Evolutionary conservation across 1,140 invertebrate species (phyloP).

Genomic region (Trichoplusia ni): DNA sequence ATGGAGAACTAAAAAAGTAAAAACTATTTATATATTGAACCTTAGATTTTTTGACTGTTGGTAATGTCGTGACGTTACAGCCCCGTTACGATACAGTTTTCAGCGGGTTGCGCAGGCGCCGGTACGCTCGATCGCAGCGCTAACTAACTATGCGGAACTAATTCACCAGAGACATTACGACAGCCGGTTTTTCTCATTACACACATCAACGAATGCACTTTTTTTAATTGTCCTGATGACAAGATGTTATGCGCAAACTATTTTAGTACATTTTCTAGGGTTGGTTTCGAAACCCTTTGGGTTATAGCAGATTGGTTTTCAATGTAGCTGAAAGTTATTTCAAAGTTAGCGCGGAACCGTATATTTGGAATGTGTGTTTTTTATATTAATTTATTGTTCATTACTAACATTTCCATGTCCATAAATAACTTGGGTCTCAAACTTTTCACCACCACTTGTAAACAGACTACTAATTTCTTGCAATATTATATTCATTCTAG

Average conservation of each 20-base stretch:
- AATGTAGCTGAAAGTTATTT: too few relatives aligned
- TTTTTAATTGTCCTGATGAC: conserved; percentile 9
- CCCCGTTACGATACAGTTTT: not conserved
- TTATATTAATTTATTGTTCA: too few relatives aligned
- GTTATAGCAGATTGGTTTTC: not conserved
- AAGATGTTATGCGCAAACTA: not conserved
- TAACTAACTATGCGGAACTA: conserved; percentile 71
- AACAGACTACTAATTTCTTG: too few relatives aligned
- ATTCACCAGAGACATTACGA: conserved; percentile 54
- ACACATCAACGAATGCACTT: conserved; percentile 42
- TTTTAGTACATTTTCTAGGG: conserved; percentile 7
- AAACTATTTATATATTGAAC: too few relatives aligned
- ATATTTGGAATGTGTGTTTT: too few relatives aligned
- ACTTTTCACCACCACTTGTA: too few relatives aligned
- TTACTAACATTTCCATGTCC: too few relatives aligned
- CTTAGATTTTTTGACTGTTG: too few relatives aligned
- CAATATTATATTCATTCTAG: too few relatives aligned
- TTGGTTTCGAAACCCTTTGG: not conserved
- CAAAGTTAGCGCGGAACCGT: too few relatives aligned
- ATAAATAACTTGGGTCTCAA: too few relatives aligned
- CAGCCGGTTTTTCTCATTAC: conserved; percentile 57
- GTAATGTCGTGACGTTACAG: not conserved
- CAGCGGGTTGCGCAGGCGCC: conserved; percentile 54
- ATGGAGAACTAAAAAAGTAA: too few relatives aligned
- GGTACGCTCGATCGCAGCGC: conserved; percentile 48